Conservation (phyloP, 2,888 invertebrate genomes). For the Lasioglossum oenotherae region DNA sequence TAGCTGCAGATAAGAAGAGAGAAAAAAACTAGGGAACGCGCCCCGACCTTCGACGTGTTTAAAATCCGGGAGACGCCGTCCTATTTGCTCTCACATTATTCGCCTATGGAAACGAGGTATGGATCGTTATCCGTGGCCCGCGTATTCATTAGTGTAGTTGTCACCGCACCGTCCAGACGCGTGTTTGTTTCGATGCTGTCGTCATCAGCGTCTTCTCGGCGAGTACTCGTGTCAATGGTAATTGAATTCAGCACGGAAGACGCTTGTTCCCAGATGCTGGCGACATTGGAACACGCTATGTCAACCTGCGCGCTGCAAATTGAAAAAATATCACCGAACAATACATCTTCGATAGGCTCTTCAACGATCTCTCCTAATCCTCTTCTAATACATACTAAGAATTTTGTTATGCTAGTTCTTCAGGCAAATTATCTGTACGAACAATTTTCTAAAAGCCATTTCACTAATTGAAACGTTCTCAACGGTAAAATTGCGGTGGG, state of each 20-base stretch:
- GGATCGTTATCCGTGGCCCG: conserved; percentile 9
- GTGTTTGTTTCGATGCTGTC: conserved; percentile 35
- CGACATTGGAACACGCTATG: not conserved
- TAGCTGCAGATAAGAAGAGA: not conserved
- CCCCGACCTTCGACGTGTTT: not conserved
- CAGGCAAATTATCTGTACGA: not conserved
- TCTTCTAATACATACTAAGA: not conserved
- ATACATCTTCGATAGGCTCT: not conserved
- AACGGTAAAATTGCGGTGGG: too few relatives aligned
- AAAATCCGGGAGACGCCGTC: not conserved
- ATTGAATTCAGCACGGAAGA: conserved; percentile 54
- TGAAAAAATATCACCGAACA: not conserved
- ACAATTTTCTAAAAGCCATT: not conserved
- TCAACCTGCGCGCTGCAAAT: not conserved
- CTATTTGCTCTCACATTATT: conserved; percentile 14
- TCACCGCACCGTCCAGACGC: conserved; percentile 18
- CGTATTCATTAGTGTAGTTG: conserved; percentile 34
- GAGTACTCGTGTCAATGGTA: conserved; percentile 53
- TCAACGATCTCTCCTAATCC: not conserved
- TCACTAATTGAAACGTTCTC: not conserved
- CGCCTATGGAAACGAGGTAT: not conserved
- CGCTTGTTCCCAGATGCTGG: conserved; percentile 33
- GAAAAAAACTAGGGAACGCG: not conserved
- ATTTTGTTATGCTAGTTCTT: not conserved
- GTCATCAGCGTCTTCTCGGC: conserved; percentile 37